Base-by-base conservation (phyloP, 1,140 invertebrate genomes). In the Micrasema longulum region DNA sequence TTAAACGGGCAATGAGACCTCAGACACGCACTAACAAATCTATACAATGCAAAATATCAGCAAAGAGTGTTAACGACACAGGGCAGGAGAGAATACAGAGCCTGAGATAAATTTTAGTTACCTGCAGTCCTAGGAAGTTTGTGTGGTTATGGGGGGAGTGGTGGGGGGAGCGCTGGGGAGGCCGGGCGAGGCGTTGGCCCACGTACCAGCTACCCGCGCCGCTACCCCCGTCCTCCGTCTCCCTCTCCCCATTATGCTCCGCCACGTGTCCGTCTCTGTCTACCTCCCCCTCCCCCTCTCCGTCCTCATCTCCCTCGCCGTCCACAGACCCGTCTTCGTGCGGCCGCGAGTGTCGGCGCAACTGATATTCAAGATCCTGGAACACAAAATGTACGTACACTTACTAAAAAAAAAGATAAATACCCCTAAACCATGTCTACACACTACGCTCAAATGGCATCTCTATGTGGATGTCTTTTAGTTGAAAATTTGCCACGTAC, bases 351-450 rank as follows among this genome's bases (percentile, higher is more conserved):
- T 92, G 91, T 74, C 94, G 87, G 72, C 91, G 87, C 41, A 94
- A 80, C 80, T 94, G 92, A 82, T 95, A 96, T 80, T 96, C 94
- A 76, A 96, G 86, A 80, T 96, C 93, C 87, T 90, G 75, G 0
- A 9, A 57, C 7, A 31, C 26, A 31, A 4, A 7, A 31, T 31
- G n/a, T n/a, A n/a, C n/a, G n/a, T n/a, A n/a, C n/a, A n/a, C n/a
- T n/a, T n/a, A n/a, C n/a, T n/a, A n/a, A n/a, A n/a, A n/a, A n/a
- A n/a, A n/a, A n/a, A n/a, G n/a, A n/a, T n/a, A n/a, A n/a, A n/a
- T n/a, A n/a, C n/a, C n/a, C n/a, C n/a, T n/a, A n/a, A n/a, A n/a
- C n/a, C n/a, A n/a, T n/a, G n/a, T n/a, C n/a, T n/a, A n/a, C n/a
- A n/a, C n/a, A n/a, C n/a, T n/a, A n/a, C n/a, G n/a, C n/a, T n/a